Evolutionary conservation across 2,113 vertebrate genomes (phyloP).

Genomic region (Callionymus lyra): DNA sequence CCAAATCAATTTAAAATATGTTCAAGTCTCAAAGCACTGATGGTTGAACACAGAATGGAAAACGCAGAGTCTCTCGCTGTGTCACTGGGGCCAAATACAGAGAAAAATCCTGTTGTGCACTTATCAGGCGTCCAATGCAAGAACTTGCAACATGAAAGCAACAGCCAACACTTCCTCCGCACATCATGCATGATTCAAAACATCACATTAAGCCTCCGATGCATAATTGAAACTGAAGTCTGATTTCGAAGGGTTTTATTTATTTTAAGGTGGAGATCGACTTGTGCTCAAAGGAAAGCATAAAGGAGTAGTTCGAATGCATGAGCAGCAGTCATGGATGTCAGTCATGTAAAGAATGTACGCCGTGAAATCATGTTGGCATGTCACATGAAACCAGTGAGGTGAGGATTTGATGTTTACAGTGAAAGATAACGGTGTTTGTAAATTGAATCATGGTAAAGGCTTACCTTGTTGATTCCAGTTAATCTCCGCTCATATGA

Average conservation of each 20-base stretch:
- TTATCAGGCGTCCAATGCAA: not conserved
- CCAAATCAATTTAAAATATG: too few species aligned
- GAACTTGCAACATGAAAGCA: not conserved
- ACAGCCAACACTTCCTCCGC: slow-evolving; percentile 1
- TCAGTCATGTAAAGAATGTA: not conserved
- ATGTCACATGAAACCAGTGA: not conserved
- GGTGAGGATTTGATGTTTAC: too few species aligned
- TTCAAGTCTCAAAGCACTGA: too few species aligned
- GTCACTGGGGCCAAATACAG: too few species aligned
- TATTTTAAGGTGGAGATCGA: slow-evolving; percentile 28
- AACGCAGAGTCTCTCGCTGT: too few species aligned
- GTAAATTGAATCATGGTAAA: too few species aligned
- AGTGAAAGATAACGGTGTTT: too few species aligned
- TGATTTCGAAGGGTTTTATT: slow-evolving; percentile 39
- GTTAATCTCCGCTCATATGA: too few species aligned
- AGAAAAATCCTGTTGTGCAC: too few species aligned
- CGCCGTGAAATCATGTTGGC: slow-evolving; percentile 4
- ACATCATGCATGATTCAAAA: slow-evolving; percentile 18
- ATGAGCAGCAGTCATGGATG: not conserved
- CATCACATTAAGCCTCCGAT: slow-evolving; percentile 20
- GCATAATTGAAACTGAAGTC: slow-evolving; percentile 38
- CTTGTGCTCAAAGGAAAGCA: slow-evolving; percentile 15
- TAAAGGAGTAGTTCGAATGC: slow-evolving; percentile 20
- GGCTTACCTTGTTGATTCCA: too few species aligned
- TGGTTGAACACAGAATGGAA: too few species aligned